A percentile compares a stretch with the other conserved stretches of the same genome.
These are phyloP conservation scores for Okapia johnstoni DNA, from an alignment of 2,113 vertebrate genomes.

Conservation along the genomic window DNA sequence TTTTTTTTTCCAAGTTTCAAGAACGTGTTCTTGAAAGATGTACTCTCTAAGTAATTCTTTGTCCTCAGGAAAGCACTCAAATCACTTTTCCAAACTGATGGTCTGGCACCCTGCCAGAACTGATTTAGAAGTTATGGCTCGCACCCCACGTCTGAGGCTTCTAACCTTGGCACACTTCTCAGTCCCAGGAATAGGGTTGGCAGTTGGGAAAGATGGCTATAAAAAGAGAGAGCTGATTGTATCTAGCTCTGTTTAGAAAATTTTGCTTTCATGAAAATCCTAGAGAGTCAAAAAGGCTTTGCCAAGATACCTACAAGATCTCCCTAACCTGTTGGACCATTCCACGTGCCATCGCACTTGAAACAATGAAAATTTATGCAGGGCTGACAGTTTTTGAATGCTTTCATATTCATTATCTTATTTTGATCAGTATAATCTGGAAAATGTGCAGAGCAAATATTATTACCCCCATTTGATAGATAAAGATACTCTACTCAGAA, in stretches of 20 bases:
- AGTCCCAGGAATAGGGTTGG: slow-evolving; percentile 70
- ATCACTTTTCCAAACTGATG: slow-evolving; percentile 74
- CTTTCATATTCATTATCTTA: slow-evolving; percentile 13
- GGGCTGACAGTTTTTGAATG: neutral
- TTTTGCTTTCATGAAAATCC: slow-evolving; percentile 70
- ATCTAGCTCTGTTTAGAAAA: slow-evolving; percentile 63
- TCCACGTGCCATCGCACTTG: neutral
- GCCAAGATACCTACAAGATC: slow-evolving; percentile 43
- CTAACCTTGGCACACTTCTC: slow-evolving; percentile 74
- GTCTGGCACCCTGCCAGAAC: slow-evolving; percentile 68
- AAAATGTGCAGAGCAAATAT: neutral
- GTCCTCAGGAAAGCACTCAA: slow-evolving; percentile 70
- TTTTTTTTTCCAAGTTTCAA: slow-evolving; percentile 58
- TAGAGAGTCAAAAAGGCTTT: slow-evolving; percentile 62
- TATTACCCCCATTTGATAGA: neutral
- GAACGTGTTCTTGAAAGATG: slow-evolving; percentile 70
- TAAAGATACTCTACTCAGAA: neutral
- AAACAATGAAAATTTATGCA: neutral
- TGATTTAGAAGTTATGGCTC: slow-evolving; percentile 75
- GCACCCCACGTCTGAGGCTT: slow-evolving; percentile 64
- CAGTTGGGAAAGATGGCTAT: slow-evolving; percentile 65
- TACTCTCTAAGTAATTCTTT: slow-evolving; percentile 74
- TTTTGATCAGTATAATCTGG: neutral
- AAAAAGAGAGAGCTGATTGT: slow-evolving; percentile 66
- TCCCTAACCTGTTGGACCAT: neutral